Evolutionary conservation across 2,797 vertebrate species (phyloP).

Genomic region (Epinephelus coioides): DNA sequence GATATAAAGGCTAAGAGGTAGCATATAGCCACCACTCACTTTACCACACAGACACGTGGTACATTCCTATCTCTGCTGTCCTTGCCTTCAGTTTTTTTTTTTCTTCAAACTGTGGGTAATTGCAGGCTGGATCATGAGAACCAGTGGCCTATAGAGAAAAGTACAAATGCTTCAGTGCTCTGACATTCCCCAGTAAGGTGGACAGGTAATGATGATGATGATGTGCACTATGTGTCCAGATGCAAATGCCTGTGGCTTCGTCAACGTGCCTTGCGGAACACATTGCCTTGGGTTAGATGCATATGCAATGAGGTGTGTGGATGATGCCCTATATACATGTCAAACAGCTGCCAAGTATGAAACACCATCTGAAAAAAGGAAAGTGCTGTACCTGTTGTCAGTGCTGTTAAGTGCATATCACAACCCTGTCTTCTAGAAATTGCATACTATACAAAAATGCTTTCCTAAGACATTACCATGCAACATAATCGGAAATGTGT

Average conservation of each 20-base stretch:
- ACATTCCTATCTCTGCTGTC: constrained; percentile 1
- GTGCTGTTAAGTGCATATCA: neutral
- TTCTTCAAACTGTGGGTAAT: constrained; percentile 11
- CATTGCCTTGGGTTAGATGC: constrained; percentile 27
- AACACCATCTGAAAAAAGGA: neutral
- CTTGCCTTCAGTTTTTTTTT: constrained; percentile 3
- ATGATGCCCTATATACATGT: constrained; percentile 41
- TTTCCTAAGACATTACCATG: no score
- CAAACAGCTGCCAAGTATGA: constrained; percentile 33
- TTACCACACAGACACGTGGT: neutral
- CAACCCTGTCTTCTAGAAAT: no score
- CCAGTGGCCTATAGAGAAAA: constrained; percentile 13
- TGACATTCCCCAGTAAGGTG: constrained; percentile 42
- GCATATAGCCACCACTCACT: constrained; percentile 22
- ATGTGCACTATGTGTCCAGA: neutral
- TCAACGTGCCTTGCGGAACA: constrained; percentile 9
- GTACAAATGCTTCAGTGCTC: constrained; percentile 13
- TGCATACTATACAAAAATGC: no score
- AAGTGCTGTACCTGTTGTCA: neutral
- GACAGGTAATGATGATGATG: constrained; percentile 32
- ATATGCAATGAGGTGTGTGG: constrained; percentile 37
- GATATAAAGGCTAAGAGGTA: constrained; percentile 49
- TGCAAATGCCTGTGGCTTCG: constrained; percentile 24
- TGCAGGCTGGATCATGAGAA: constrained; percentile 35
- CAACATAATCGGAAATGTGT: no score